Evolutionary conservation across 2,888 invertebrate species (phyloP).

Genomic region (Hermodice carunculata): DNA sequence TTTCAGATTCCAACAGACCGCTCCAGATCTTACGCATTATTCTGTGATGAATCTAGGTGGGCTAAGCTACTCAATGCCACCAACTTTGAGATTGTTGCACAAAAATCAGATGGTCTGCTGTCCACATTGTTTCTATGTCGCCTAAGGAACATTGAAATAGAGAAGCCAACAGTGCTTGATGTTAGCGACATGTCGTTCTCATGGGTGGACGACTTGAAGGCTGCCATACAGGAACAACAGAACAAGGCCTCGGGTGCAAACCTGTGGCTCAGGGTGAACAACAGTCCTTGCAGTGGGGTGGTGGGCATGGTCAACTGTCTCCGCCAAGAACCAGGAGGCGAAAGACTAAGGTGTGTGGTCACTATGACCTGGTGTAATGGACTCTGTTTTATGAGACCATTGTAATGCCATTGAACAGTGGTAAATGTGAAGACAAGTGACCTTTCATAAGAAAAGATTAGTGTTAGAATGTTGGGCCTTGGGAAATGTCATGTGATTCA

Average conservation of each 20-base stretch:
- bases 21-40: constrained; percentile 43
- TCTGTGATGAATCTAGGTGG: constrained; percentile 44
- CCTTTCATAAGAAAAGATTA: no score
- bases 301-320: constrained; percentile 93
- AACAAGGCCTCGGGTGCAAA: constrained; percentile 71
- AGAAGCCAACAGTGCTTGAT: background rate
- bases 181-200: constrained; percentile 17
- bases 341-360: constrained; percentile 74
- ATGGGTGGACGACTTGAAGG: constrained; percentile 87
- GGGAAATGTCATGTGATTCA: no score
- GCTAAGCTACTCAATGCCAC: constrained; percentile 48
- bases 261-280: constrained; percentile 77
- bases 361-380: background rate
- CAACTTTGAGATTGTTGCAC: constrained; percentile 75
- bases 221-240: constrained; percentile 75
- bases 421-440: no score
- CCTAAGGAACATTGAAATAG: constrained; percentile 62
- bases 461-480: no score
- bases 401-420: no score
- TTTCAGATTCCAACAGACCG: constrained; percentile 34
- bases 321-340: constrained; percentile 87
- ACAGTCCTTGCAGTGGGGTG: constrained; percentile 80
- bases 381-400: no score
- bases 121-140: constrained; percentile 76
- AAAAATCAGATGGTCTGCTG: constrained; percentile 77